Evolutionary conservation across 2,888 invertebrate species (phyloP), one percentile per base, ranked within the genome.

Genomic region (Eupelmus urozonus): DNA sequence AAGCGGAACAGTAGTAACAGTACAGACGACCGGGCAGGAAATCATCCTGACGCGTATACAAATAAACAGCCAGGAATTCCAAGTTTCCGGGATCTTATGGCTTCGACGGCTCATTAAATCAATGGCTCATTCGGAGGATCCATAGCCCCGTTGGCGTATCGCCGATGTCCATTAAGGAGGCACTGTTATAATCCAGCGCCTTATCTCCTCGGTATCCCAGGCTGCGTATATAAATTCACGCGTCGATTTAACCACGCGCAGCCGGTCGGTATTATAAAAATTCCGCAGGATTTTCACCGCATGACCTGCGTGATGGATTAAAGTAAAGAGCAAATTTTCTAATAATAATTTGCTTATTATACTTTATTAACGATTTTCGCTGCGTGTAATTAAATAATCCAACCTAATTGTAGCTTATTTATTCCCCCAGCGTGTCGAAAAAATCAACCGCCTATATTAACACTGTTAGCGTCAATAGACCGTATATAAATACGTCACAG

Each of bases 141-240:
- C 34, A 9, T n/a, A n/a, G 11, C 0, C 0, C 18, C 18, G 16
- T 20, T 20, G 42, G 9, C 25, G 42, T 3, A 63, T 20, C 25
- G 42, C 0, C 40, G 7, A 5, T 55, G 16, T 60, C 70, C 70
- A 70, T 70, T 70, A 70, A 49, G 59, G 5, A 45, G 29, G 29
- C 45, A 25, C 70, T 59, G 70, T 70, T 70, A n/a, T n/a, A 70
- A 29, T 29, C 45, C 49, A 20, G 5, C 29, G 29, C 49, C 45
- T 59, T 59, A 45, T 70, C 45, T 70, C 45, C 25, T 49, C 18
- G 20, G 59, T 23, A 20, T 40, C 59, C 5, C 67, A 29, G 20
- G 53, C 2, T 2, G 42, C 45, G 4, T 57, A 70, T 60, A 70
- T 60, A 29, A 59, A 70, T 60, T 49, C 49, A 55, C 49, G 16